phyloP scores from a whole-genome alignment of 92 coral and sea anemone species.

The Paramuricea clavata region DNA sequence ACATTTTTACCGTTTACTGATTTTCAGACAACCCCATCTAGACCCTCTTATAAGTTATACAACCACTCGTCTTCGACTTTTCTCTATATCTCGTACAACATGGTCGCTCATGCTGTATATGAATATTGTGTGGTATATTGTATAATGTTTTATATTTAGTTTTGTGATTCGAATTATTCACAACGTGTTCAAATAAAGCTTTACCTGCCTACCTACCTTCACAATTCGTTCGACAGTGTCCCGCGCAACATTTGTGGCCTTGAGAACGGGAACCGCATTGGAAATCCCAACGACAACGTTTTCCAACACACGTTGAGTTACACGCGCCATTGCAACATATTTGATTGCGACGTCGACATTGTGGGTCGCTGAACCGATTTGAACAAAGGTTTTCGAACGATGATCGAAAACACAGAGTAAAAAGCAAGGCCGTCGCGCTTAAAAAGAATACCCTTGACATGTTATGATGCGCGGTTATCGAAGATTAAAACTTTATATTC shows the following conservation, averaged over 20 bases:
- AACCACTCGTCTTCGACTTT: too few relatives aligned
- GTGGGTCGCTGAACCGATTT: neutral
- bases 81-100: too few relatives aligned
- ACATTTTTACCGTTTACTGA: too few relatives aligned
- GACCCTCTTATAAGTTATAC: too few relatives aligned
- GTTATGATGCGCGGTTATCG: neutral
- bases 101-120: too few relatives aligned
- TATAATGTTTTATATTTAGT: too few relatives aligned
- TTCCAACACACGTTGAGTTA: constrained; percentile 11
- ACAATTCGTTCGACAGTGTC: neutral
- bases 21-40: too few relatives aligned
- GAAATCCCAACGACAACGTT: constrained; percentile 3
- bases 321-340: constrained; percentile 29
- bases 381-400: neutral
- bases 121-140: too few relatives aligned
- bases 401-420: neutral
- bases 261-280: neutral
- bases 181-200: neutral
- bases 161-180: too few relatives aligned
- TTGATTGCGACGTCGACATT: neutral
- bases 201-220: constrained; percentile 7
- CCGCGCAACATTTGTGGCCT: constrained; percentile 23
- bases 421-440: neutral
- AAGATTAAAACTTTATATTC: neutral
- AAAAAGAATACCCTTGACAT: neutral